A percentile compares a stretch with the other conserved stretches of the same genome.
These are phyloP conservation scores for Lasioglossum pauxillum DNA, from an alignment of 2,888 invertebrate genomes.

Conservation along the genomic window DNA sequence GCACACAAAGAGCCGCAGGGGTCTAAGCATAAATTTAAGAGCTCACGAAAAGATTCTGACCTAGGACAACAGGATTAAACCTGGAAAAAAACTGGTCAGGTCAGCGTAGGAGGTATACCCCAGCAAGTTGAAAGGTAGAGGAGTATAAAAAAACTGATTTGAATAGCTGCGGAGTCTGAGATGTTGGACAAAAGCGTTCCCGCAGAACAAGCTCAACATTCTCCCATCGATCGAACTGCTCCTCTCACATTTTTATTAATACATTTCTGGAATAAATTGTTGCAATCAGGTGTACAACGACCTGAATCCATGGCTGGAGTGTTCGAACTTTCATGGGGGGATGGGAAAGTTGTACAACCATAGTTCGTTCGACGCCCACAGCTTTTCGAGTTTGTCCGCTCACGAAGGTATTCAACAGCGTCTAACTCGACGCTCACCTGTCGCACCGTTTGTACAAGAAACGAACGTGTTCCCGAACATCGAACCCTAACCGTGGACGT, in stretches of 20 bases:
- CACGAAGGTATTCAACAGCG: neutral
- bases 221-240: neutral
- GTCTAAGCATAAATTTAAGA: neutral
- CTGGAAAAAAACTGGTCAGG: constrained; percentile 2
- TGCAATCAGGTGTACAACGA: neutral
- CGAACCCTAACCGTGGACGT: neutral
- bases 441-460: neutral
- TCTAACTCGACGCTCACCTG: neutral
- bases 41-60: neutral
- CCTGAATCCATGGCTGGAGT: neutral
- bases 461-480: neutral
- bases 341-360: neutral
- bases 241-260: neutral
- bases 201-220: neutral
- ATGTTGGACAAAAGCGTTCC: neutral
- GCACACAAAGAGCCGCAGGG: neutral
- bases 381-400: neutral
- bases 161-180: neutral
- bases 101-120: neutral
- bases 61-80: neutral
- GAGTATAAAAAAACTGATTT: constrained; percentile 1
- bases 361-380: neutral
- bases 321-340: neutral
- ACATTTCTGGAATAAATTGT: neutral
- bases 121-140: neutral